These are phyloP conservation scores for Pelodytes ibericus DNA, from an alignment of 2,797 vertebrate genomes.

Conservation along the genomic window DNA sequence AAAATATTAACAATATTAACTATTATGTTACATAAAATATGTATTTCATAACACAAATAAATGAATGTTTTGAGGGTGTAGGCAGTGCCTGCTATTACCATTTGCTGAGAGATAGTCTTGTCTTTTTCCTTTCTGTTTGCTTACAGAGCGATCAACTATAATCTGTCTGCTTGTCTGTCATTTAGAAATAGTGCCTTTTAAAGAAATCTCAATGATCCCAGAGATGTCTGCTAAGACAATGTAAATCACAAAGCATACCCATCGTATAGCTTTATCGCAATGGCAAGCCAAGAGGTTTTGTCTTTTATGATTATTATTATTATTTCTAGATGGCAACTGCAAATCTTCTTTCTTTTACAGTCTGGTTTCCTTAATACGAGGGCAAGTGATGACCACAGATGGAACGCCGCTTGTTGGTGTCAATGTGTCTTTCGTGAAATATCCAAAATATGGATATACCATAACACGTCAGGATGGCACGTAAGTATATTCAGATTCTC, in stretches of 20 bases:
- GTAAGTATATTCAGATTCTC: constrained; percentile 77
- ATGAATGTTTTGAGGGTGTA: background rate
- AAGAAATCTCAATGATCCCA: background rate
- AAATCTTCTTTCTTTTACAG: constrained; percentile 66
- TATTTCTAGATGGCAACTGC: constrained; percentile 2
- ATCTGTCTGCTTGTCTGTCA: constrained; percentile 15
- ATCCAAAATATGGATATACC: constrained; percentile 96
- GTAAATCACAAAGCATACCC: background rate
- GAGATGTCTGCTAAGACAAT: background rate
- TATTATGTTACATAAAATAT: too few species aligned
- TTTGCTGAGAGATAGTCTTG: background rate
- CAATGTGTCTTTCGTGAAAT: constrained; percentile 98
- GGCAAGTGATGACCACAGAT: constrained; percentile 97
- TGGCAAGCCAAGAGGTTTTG: background rate
- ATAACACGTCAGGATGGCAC: constrained; percentile 98
- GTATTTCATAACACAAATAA: too few species aligned
- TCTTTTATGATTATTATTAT: background rate
- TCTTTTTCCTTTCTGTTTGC: background rate
- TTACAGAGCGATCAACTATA: background rate
- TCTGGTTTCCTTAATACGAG: constrained; percentile 93
- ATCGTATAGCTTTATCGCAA: background rate
- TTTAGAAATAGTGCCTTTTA: constrained; percentile 13
- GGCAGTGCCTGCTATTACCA: background rate
- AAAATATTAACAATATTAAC: too few species aligned
- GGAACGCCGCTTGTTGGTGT: constrained; percentile 97